Evolutionary conservation across 2,113 vertebrate species (phyloP).

Genomic region (Scopus umbretta): DNA sequence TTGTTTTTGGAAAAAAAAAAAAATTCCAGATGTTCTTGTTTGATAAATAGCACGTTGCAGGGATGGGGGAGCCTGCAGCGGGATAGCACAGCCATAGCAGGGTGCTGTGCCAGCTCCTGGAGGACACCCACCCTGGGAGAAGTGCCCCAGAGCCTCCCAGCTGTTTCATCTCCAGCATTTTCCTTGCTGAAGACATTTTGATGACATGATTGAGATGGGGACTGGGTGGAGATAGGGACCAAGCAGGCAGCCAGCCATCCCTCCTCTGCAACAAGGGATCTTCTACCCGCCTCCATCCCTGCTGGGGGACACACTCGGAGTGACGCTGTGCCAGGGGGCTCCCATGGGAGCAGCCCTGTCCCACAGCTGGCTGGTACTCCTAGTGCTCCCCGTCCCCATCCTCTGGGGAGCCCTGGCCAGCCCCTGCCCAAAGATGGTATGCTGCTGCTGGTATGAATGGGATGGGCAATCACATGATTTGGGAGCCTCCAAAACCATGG

Average conservation of each 20-base stretch:
- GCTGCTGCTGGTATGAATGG: neutral
- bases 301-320: fast-evolving
- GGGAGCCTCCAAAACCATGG: neutral
- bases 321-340: neutral
- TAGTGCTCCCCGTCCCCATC: no score
- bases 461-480: neutral
- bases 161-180: neutral
- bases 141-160: neutral
- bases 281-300: neutral
- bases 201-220: fast-evolving
- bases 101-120: neutral
- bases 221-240: neutral
- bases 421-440: neutral
- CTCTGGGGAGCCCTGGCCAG: neutral
- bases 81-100: neutral
- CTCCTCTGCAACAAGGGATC: neutral
- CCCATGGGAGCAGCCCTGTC: neutral
- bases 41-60: neutral
- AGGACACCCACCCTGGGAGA: neutral
- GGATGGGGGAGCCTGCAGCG: neutral
- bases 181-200: neutral
- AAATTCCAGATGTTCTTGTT: slow-evolving; percentile 31
- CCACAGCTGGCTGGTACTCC: neutral
- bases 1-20: neutral
- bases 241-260: fast-evolving